Conservation (phyloP, 92 coral and sea anemone species). For the Parazoanthus atlanticus region DNA sequence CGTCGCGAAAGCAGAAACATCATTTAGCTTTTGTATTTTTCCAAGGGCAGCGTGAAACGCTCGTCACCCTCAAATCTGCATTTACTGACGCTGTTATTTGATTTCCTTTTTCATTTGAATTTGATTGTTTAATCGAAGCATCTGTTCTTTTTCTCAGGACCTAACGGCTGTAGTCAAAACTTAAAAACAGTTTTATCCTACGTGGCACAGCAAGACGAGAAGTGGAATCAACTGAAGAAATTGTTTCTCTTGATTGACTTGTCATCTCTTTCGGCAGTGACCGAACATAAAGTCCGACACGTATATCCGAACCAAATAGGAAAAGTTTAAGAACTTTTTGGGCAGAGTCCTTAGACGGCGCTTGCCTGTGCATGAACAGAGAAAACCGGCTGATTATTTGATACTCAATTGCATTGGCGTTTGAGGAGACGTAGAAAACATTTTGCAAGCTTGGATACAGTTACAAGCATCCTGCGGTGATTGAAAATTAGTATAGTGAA, state of each 20-base stretch:
- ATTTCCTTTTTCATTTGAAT: background rate
- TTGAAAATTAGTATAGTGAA: background rate
- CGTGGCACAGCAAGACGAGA: background rate
- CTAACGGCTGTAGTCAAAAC: background rate
- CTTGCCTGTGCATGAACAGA: background rate
- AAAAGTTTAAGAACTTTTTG: too few relatives aligned
- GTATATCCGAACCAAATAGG: background rate
- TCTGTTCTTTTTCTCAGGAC: constrained; percentile 31
- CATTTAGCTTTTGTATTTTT: background rate
- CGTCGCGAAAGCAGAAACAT: background rate
- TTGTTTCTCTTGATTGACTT: background rate
- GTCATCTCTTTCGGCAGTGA: background rate
- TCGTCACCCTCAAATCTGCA: background rate
- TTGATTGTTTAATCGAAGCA: background rate
- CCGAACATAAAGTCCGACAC: background rate
- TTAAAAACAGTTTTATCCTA: background rate
- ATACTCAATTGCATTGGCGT: background rate
- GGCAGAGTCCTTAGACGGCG: too few relatives aligned
- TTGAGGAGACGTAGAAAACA: too few relatives aligned
- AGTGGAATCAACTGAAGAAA: background rate
- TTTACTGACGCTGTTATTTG: background rate
- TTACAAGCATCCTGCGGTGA: background rate
- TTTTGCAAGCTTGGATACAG: background rate
- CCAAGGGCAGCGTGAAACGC: background rate
- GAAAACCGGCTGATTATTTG: background rate